Conservation (phyloP, 2,888 invertebrate genomes). For the Callimorpha dominula region DNA sequence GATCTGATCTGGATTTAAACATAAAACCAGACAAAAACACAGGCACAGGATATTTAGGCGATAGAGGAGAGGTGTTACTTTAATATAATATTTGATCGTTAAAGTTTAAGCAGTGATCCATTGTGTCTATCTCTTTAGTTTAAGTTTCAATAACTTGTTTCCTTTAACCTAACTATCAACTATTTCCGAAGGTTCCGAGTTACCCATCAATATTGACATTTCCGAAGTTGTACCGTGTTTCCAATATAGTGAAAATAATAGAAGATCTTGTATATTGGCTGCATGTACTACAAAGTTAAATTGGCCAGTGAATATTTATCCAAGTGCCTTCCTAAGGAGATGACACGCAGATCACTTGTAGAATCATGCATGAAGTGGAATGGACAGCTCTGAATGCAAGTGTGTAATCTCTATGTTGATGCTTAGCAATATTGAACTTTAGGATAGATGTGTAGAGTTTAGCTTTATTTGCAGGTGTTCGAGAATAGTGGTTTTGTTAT, state of each 20-base stretch:
- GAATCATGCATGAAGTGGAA: slow-evolving; percentile 53
- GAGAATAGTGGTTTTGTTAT: slow-evolving; percentile 7
- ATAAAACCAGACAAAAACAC: no score
- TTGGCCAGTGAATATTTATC: slow-evolving; percentile 51
- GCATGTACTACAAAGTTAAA: slow-evolving; percentile 32
- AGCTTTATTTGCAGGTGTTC: not conserved
- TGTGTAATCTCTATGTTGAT: slow-evolving; percentile 25
- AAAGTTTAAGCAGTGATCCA: not conserved
- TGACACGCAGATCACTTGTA: slow-evolving; percentile 47
- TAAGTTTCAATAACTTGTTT: not conserved
- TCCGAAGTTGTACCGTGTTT: not conserved
- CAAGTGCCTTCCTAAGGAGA: slow-evolving; percentile 34
- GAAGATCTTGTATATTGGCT: not conserved
- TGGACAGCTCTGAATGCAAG: slow-evolving; percentile 38
- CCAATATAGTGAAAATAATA: not conserved
- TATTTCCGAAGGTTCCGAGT: not conserved
- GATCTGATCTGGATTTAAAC: no score
- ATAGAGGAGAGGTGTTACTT: no score
- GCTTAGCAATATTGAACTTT: slow-evolving; percentile 14
- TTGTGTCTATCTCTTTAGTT: not conserved
- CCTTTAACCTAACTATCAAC: not conserved
- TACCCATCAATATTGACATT: not conserved
- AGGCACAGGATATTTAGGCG: no score
- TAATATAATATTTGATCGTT: no score
- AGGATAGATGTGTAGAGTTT: not conserved